Evolutionary conservation across 2,113 vertebrate species (phyloP).

Genomic region (Calidris pygmaea): DNA sequence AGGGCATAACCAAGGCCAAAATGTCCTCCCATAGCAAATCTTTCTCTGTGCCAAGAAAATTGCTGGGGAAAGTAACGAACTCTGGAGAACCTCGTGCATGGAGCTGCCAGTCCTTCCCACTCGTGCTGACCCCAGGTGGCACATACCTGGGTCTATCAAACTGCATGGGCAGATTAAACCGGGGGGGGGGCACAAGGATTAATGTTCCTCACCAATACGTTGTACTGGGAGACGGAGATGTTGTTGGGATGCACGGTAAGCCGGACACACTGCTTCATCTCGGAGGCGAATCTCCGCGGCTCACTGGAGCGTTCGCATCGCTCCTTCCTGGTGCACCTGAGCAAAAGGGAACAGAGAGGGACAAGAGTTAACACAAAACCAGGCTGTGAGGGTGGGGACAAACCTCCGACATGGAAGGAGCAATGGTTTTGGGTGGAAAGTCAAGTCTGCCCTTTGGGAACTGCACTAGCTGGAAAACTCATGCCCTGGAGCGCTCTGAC

Average conservation of each 20-base stretch:
- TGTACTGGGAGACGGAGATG: slow-evolving; percentile 98
- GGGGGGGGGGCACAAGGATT: background rate
- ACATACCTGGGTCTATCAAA: background rate
- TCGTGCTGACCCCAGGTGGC: background rate
- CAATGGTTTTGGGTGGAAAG: fast-evolving
- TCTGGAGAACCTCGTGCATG: background rate
- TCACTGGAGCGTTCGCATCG: slow-evolving; percentile 91
- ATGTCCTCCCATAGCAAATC: background rate
- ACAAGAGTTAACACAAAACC: background rate
- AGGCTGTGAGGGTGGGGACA: background rate
- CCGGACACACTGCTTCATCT: slow-evolving; percentile 95
- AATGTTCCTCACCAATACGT: slow-evolving; percentile 86
- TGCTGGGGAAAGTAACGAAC: background rate
- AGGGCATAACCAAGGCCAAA: background rate
- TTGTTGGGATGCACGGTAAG: slow-evolving; percentile 96
- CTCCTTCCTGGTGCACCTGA: slow-evolving; percentile 94
- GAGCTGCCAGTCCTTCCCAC: background rate
- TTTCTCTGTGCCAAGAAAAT: background rate
- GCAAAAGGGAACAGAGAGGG: background rate
- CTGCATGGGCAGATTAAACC: background rate
- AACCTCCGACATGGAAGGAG: background rate
- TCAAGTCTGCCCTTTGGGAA: background rate
- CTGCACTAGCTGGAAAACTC: fast-evolving
- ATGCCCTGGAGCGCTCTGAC: background rate
- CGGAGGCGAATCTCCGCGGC: slow-evolving; percentile 90